Conservation (phyloP, 2,888 invertebrate species). For the Scaptomyza polygonia region DNA sequence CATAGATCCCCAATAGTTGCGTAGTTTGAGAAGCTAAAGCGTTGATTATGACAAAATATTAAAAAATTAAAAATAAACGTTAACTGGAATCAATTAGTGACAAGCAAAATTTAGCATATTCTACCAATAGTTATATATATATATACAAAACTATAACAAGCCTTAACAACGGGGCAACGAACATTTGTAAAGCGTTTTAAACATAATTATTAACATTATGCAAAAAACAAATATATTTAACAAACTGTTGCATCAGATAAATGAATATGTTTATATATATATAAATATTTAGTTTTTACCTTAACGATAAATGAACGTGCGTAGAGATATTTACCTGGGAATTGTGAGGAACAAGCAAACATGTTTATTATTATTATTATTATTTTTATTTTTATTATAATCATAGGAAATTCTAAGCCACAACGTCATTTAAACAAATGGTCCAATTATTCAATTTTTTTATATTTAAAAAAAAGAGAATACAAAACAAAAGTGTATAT, state of each 20-base stretch:
- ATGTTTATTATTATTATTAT: constrained; percentile 47
- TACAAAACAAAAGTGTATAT: constrained; percentile 53
- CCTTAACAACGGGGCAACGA: constrained; percentile 54
- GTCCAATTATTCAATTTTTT: constrained; percentile 79
- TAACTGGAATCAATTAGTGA: constrained; percentile 73
- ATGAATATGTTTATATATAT: constrained; percentile 34
- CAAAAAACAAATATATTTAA: constrained; percentile 30
- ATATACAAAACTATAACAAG: constrained; percentile 23
- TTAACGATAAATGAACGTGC: constrained; percentile 51
- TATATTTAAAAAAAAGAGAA: constrained; percentile 16
- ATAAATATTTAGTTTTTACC: constrained; percentile 44
- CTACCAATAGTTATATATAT: constrained; percentile 35
- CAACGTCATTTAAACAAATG: constrained; percentile 71
- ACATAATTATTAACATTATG: constrained; percentile 37
- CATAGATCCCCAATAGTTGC: constrained; percentile 26
- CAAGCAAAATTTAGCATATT: constrained; percentile 58
- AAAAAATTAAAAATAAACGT: constrained; percentile 37
- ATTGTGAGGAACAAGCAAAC: constrained; percentile 67
- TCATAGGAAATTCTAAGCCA: constrained; percentile 60
- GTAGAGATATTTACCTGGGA: constrained; percentile 67
- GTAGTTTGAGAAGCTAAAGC: constrained; percentile 38
- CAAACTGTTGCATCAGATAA: constrained; percentile 62
- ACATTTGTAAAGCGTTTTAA: constrained; percentile 71
- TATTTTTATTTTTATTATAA: constrained; percentile 6
- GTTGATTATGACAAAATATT: constrained; percentile 41